These are phyloP conservation scores for Eupithecia exiguata DNA, from an alignment of 2,888 invertebrate species.

Conservation along the genomic window DNA sequence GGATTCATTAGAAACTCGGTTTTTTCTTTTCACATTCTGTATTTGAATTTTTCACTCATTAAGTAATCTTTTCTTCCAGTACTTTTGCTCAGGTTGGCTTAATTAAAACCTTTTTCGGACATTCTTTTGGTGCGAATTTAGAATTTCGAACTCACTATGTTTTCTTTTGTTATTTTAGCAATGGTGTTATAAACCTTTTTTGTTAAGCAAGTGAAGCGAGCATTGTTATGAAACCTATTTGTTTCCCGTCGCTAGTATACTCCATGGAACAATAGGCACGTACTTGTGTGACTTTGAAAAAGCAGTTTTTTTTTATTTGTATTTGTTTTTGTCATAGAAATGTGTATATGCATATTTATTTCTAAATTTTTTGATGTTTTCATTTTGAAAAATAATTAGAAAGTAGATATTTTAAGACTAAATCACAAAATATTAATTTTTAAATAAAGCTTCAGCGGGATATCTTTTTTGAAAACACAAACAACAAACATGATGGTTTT, in stretches of 20 bases:
- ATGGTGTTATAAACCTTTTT: not conserved
- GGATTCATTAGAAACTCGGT: conserved; percentile 19
- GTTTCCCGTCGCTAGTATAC: not conserved
- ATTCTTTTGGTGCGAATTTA: not conserved
- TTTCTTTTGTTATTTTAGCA: not conserved
- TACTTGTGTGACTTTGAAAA: too few relatives aligned
- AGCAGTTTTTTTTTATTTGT: too few relatives aligned
- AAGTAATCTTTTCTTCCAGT: conserved; percentile 8
- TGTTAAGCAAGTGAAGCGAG: not conserved
- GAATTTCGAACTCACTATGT: not conserved
- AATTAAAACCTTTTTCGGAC: not conserved
- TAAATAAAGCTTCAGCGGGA: too few relatives aligned
- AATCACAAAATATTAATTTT: too few relatives aligned
- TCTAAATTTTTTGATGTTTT: too few relatives aligned
- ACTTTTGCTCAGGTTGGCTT: not conserved
- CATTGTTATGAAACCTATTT: not conserved
- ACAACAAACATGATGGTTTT: too few relatives aligned
- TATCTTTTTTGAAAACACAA: too few relatives aligned
- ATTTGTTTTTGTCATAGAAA: too few relatives aligned
- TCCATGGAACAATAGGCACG: not conserved
- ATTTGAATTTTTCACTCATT: conserved; percentile 4
- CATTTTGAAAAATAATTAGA: too few relatives aligned
- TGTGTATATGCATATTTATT: too few relatives aligned
- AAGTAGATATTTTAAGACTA: too few relatives aligned
- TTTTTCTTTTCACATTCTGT: conserved; percentile 1